Conservation (phyloP, 2,113 vertebrate species). For the Thomomys bottae region DNA sequence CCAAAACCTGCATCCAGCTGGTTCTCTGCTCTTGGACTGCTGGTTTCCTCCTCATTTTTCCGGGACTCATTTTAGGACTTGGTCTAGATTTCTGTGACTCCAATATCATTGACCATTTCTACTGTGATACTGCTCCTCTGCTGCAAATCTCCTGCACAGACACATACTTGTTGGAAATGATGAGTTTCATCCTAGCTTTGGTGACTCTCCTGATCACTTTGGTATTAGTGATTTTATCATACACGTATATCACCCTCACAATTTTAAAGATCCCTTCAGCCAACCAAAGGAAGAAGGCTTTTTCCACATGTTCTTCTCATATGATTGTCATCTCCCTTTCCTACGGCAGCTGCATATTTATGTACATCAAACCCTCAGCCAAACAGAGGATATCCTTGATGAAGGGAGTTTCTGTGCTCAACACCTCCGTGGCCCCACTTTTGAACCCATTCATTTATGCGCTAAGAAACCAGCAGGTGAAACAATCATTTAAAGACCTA, state of each 20-base stretch:
- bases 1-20: constrained; percentile 40
- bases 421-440: constrained; percentile 53
- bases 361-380: constrained; percentile 56
- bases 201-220: constrained; percentile 52
- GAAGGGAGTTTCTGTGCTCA: constrained; percentile 40
- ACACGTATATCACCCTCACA: constrained; percentile 49
- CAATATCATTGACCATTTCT: constrained; percentile 61
- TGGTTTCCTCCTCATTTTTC: constrained; percentile 57
- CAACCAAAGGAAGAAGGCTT: constrained; percentile 47
- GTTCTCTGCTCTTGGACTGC: constrained; percentile 54
- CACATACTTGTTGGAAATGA: constrained; percentile 11
- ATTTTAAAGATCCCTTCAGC: constrained; percentile 51
- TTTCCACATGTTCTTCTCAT: no score
- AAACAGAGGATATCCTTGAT: constrained; percentile 40
- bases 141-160: constrained; percentile 62
- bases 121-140: constrained; percentile 55
- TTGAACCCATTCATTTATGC: constrained; percentile 71
- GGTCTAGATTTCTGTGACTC: constrained; percentile 58
- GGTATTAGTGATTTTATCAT: constrained; percentile 55
- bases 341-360: constrained; percentile 64
- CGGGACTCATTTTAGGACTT: constrained; percentile 34
- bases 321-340: constrained; percentile 48
- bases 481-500: constrained; percentile 10
- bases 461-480: constrained; percentile 64
- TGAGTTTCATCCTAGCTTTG: constrained; percentile 37